Conservation (phyloP, 2,113 vertebrate genomes). For the Tricholaema leucomelas region DNA sequence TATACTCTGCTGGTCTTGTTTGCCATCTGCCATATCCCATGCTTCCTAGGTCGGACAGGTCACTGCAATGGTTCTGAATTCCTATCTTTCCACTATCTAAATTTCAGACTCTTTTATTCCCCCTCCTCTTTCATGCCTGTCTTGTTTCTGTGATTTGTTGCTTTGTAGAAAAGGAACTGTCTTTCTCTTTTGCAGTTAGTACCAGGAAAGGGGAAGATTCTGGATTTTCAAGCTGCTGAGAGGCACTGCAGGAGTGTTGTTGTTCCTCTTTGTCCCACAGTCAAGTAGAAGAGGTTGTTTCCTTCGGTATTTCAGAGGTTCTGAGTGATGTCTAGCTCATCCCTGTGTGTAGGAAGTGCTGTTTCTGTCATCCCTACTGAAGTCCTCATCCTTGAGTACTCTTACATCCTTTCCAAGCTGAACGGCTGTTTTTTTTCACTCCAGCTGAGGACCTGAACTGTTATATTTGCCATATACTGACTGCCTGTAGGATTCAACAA, state of each 20-base stretch:
- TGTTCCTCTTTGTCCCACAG: not conserved
- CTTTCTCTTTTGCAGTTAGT: not conserved
- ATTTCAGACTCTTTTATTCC: not conserved
- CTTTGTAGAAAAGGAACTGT: not conserved
- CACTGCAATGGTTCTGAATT: not conserved
- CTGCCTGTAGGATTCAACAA: not conserved
- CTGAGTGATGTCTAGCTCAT: not conserved
- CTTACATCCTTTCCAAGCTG: not conserved
- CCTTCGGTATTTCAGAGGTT: not conserved
- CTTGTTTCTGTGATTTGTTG: not conserved
- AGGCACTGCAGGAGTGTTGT: not conserved
- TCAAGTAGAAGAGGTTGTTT: not conserved
- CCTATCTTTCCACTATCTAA: not conserved
- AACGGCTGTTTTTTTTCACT: not conserved
- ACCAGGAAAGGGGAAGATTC: not conserved
- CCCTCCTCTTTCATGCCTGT: not conserved
- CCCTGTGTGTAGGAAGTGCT: not conserved
- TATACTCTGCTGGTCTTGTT: conserved; percentile 4
- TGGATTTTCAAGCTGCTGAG: not conserved
- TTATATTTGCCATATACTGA: not conserved
- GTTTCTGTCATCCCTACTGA: not conserved
- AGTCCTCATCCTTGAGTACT: not conserved
- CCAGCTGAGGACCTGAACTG: not conserved
- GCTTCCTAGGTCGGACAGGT: conserved; percentile 4
- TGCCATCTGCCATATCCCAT: conserved; percentile 31